Evolutionary conservation across 2,113 vertebrate genomes (phyloP), one percentile per base, ranked within the genome.

Genomic region (Microtus pennsylvanicus): DNA sequence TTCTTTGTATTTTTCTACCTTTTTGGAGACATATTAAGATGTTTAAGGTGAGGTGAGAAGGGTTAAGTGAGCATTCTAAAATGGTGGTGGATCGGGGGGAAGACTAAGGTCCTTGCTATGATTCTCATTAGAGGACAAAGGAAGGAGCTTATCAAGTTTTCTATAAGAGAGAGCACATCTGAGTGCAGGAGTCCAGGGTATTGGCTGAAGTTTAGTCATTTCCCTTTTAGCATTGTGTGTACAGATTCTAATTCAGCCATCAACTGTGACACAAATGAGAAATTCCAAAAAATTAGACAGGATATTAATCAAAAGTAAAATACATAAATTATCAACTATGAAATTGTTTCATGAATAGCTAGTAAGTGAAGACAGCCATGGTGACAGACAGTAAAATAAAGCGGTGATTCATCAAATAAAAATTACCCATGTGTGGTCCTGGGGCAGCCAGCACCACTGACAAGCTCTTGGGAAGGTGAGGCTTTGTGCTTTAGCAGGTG

Each of bases 221-320:
- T 24, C 1, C 38, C 69, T 86, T 95, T 89, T 26, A 26, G 4
- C 63, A 91, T 87, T 85, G 33, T 14, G 63, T 88, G 92, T 81
- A 92, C 35, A 95, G 77, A 90, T 74, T 61, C 90, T 67, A 95
- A 69, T 81, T 92, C 63, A 92, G 24, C 50, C 33, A 93, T 87
- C 72, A 61, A 86, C 78, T 58, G 42, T 16, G 70, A 93, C 16
- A 52, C 82, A 80, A 95, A 95, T 90, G 58, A 55, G 52, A 65
- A 90, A 87, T 89, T 5, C 70, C 80, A 90, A 70, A 90, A 92
- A 70, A 77, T 17, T 4, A 86, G 75, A 74, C 10, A 52, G 13
- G 50, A 58, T 92, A 77, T 82, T 92, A 94, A 93, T 89, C 72
- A 75, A 76, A 92, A 88, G 74, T 65, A 80, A 92, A 88, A 88